phyloP scores from a whole-genome alignment of 2,113 vertebrate genomes.

The Aspidoscelis tigris region DNA sequence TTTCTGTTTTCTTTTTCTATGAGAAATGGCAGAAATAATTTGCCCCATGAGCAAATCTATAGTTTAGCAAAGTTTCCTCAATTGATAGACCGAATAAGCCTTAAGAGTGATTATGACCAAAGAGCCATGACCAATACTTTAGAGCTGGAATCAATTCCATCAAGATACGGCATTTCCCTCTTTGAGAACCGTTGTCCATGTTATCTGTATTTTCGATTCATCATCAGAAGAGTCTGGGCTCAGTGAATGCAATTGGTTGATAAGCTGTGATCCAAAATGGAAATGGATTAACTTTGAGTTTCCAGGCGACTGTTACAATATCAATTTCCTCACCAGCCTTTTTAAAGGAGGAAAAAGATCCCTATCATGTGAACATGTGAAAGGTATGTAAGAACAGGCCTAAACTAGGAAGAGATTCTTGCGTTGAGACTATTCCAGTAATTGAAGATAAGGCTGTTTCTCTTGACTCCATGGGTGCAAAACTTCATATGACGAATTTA shows the following conservation, averaged over 20 bases:
- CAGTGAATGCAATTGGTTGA: constrained; percentile 11
- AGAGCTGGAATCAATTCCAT: constrained; percentile 46
- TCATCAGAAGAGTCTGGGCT: constrained; percentile 5
- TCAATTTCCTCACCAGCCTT: not conserved
- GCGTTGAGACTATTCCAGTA: constrained; percentile 24
- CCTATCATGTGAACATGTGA: constrained; percentile 34
- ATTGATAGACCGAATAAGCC: constrained; percentile 22
- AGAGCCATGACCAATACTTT: constrained; percentile 17
- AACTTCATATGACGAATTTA: constrained; percentile 19
- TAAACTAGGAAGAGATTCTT: constrained; percentile 37
- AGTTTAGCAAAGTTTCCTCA: constrained; percentile 46
- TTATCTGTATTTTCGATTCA: constrained; percentile 23
- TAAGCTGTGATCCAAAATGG: constrained; percentile 54
- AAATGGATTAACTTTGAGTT: constrained; percentile 56
- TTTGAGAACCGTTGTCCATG: constrained; percentile 32
- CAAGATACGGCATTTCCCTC: constrained; percentile 34
- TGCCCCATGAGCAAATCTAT: not conserved
- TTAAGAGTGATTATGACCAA: constrained; percentile 46
- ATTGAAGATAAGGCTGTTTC: not conserved
- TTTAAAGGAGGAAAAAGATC: constrained; percentile 27
- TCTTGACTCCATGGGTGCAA: constrained; percentile 22
- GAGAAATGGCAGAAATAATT: constrained; percentile 3
- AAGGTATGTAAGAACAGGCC: constrained; percentile 10
- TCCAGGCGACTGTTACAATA: constrained; percentile 46
- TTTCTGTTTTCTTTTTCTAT: not conserved